phyloP scores from a whole-genome alignment of 2,888 invertebrate genomes.

The Nephrotoma guestfalica region DNA sequence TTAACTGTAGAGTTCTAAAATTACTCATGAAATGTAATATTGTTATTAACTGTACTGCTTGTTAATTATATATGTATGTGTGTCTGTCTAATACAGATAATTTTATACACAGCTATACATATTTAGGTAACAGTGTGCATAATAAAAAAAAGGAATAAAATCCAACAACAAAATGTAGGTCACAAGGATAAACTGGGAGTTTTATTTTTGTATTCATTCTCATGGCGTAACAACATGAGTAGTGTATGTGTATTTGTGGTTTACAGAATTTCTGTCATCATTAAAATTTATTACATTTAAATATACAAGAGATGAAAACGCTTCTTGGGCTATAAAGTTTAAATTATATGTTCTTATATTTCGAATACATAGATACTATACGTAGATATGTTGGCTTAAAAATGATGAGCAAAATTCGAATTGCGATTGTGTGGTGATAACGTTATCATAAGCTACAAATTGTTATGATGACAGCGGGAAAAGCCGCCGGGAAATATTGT shows the following conservation, averaged over 20 bases:
- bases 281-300: neutral
- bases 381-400: neutral
- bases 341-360: neutral
- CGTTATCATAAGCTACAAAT: neutral
- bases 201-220: neutral
- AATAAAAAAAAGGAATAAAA: neutral
- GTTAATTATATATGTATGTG: neutral
- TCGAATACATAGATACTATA: neutral
- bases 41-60: neutral
- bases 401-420: neutral
- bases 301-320: neutral
- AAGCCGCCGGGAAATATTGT: neutral
- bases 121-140: neutral
- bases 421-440: neutral
- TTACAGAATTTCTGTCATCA: neutral
- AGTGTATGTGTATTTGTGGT: neutral
- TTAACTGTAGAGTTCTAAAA: neutral
- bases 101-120: neutral
- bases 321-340: neutral
- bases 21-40: neutral
- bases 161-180: neutral
- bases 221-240: neutral
- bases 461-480: neutral
- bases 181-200: neutral
- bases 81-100: neutral